phyloP scores from a whole-genome alignment of 2,888 invertebrate species.

The Aproaerema taeniolella region DNA sequence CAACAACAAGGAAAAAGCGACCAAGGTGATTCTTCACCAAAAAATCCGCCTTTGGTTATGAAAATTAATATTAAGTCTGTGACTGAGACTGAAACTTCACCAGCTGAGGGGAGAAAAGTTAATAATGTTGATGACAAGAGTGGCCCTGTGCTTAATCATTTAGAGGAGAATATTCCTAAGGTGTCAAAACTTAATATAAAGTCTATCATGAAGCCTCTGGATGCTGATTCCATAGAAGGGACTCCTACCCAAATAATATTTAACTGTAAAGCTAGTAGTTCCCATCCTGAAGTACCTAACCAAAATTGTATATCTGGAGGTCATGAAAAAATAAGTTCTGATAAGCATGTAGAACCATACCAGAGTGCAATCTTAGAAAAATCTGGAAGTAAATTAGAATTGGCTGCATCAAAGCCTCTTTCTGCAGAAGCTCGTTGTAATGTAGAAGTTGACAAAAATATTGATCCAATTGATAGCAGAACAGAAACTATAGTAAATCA shows the following conservation, averaged over 20 bases:
- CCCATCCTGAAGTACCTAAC: constrained; percentile 17
- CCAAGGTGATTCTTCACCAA: constrained; percentile 36
- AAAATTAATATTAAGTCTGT: constrained; percentile 66
- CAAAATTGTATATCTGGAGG: constrained; percentile 32
- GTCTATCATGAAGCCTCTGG: constrained; percentile 36
- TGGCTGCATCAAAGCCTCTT: no score
- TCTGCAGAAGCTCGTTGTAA: no score
- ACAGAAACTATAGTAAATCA: constrained; percentile 13
- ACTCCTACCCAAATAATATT: constrained; percentile 13
- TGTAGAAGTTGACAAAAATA: no score
- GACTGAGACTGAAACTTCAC: constrained; percentile 40
- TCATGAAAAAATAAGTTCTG: no score
- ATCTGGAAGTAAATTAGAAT: constrained; percentile 10
- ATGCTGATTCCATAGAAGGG: constrained; percentile 20
- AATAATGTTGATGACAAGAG: constrained; percentile 31
- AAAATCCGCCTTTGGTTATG: constrained; percentile 65
- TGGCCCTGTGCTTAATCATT: constrained; percentile 41
- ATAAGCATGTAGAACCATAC: constrained; percentile 15
- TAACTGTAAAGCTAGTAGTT: constrained; percentile 14
- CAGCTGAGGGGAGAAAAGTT: constrained; percentile 23
- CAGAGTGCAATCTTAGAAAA: constrained; percentile 3
- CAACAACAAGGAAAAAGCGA: constrained; percentile 35
- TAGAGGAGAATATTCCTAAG: constrained; percentile 32
- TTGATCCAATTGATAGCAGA: no score
- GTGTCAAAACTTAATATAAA: constrained; percentile 55